phyloP scores from a whole-genome alignment of 2,888 invertebrate genomes.

The Pomacea canaliculata region DNA sequence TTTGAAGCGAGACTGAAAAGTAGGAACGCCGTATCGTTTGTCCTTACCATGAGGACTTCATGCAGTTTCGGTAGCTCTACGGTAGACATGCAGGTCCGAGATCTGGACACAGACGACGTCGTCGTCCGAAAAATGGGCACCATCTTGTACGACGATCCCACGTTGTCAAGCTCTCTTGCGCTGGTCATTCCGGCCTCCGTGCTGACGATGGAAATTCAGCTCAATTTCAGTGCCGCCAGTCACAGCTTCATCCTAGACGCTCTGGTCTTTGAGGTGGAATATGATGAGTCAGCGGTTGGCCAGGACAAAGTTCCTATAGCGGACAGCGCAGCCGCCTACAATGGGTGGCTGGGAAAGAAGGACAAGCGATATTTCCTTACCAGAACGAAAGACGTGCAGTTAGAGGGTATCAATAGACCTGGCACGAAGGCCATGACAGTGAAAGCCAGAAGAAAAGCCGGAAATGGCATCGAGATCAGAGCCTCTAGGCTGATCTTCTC shows the following conservation, averaged over 20 bases:
- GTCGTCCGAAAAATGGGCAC: not conserved
- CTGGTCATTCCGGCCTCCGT: slow-evolving; percentile 3
- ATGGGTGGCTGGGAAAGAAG: not conserved
- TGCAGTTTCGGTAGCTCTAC: not conserved
- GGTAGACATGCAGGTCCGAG: slow-evolving; percentile 1
- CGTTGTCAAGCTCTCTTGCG: not conserved
- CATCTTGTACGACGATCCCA: not conserved
- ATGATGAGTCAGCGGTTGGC: not conserved
- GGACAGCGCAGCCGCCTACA: not conserved
- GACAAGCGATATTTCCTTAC: not conserved
- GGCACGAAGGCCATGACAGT: slow-evolving; percentile 8
- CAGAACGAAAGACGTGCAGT: not conserved
- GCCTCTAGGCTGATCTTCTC: slow-evolving; percentile 14
- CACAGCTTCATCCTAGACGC: slow-evolving; percentile 1
- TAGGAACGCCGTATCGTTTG: not conserved
- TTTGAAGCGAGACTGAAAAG: not conserved
- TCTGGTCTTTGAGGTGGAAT: not conserved
- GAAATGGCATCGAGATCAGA: not conserved
- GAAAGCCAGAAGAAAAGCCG: not conserved
- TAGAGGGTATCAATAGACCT: slow-evolving; percentile 1
- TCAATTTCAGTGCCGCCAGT: not conserved
- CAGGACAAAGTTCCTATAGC: not conserved
- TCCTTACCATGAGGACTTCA: not conserved
- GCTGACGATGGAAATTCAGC: slow-evolving; percentile 9
- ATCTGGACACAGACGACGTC: not conserved